Conservation (phyloP, 2,797 vertebrate genomes). For the Rhabdomys pumilio region DNA sequence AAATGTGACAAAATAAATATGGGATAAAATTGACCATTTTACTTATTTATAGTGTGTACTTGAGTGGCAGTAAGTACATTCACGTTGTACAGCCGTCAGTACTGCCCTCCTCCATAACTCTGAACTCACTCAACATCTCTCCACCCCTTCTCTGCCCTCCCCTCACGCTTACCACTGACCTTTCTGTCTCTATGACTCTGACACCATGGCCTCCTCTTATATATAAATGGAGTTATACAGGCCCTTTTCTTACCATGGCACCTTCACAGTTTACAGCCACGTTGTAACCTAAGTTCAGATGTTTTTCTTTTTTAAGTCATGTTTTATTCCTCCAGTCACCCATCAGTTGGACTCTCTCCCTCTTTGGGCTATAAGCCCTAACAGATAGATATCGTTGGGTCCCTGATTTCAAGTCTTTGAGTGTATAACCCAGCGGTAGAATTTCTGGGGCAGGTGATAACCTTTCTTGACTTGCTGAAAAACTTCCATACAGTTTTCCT, state of each 20-base stretch:
- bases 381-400: not conserved
- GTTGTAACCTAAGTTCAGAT: not conserved
- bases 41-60: not conserved
- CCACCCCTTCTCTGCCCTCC: no score
- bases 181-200: not conserved
- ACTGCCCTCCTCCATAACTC: not conserved
- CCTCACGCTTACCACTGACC: no score
- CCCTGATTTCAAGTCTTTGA: not conserved
- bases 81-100: not conserved
- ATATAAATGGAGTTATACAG: not conserved
- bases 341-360: not conserved
- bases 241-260: not conserved
- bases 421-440: not conserved
- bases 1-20: not conserved
- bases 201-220: not conserved
- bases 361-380: not conserved
- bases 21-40: not conserved
- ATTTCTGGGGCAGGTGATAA: constrained; percentile 1
- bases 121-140: not conserved
- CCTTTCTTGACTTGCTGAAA: constrained; percentile 38
- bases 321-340: not conserved
- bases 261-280: not conserved
- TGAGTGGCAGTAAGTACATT: not conserved
- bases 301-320: not conserved
- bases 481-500: not conserved